Base-by-base conservation (phyloP, 2,797 vertebrate genomes). In the Sparus aurata region DNA sequence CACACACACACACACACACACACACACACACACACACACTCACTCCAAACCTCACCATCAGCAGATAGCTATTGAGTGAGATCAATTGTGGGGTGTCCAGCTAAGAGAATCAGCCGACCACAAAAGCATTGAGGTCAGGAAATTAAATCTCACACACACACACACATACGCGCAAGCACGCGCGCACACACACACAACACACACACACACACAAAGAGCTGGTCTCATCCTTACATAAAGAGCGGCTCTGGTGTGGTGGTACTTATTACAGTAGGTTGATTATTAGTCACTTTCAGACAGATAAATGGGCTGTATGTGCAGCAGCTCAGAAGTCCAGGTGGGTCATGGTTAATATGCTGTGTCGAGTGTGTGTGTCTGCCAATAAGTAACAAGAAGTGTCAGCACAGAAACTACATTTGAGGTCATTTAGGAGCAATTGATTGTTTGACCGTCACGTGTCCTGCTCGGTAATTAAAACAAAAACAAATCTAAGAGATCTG, bases 31-130 rank as follows among this genome's bases (percentile, higher is more conserved):
- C n/a, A n/a, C n/a, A n/a, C n/a, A n/a, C n/a, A n/a, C n/a, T n/a
- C n/a, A n/a, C n/a, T n/a, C n/a, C 54, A 70, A 70, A 75, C 50
- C 18, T 52, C 54, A 62, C 38, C 55, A 78, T 86, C 85, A 89
- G 89, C 87, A 87, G 82, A 82, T 86, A 77, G 22, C 60, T 64
- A 70, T 77, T 49, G 47, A 81, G 63, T 85, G 69, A 83, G 75
- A 85, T 86, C 85, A 83, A 77, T 79, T 58, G 73, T 70, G 60
- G 27, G 80, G 45, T 72, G 72, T 54, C 58, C 30, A 60, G 64
- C 77, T 76, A 73, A 65, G 66, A 47, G 62, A 74, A 79, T 73
- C 22, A 2, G 59, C 77, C 60, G 38, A 49, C 67, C 55, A 75
- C 38, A 84, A 79, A 84, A 73, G 69, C 72, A 63, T 34, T 1